Evolutionary conservation across 2,113 vertebrate genomes (phyloP), one percentile per base, ranked within the genome.

Genomic region (Psittacus erithacus): DNA sequence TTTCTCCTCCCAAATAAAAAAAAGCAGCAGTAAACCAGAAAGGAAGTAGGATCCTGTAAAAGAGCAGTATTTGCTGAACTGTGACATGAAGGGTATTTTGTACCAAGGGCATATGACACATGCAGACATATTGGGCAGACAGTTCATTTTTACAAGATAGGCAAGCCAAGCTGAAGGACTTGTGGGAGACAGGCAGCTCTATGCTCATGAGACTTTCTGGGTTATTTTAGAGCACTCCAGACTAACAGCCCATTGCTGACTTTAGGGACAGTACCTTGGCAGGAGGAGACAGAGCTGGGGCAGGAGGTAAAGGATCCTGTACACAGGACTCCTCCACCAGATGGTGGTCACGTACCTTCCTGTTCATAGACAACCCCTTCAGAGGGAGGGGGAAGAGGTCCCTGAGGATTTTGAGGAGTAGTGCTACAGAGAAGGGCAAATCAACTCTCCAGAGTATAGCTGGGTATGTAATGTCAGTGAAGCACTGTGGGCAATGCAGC

Each of bases 311-410:
- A 24, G 13, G 82, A 77, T 71, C 53, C 86, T 1, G 1, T 22
- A 39, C 28, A 28, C 13, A 17, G 77, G 86, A 24, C 55, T 74
- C 57, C 80, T 93, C 95, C 96, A 97, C n/a, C 93, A 96, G 94
- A 86, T 93, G 92, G 96, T 95, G 93, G 93, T 93, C 93, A 93
- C 0, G 69, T 23, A 91, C 94, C 92, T 94, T 95, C 76, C 88
- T 82, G 81, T 6, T 63, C 29, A 53, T 1, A 41, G 67, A 47
- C 88, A 74, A n/a, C 50, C 43, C 64, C 86, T 53, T 28, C 3
- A 19, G 35, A 50, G 11, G 65, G 86, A 60, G 65, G 63, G 52
- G 69, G 52, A 44, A 85, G 82, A 94, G 57, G 75, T 25, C 82
- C 82, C 88, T 43, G 4, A 11, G 85, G 70, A 62, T 28, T 85